phyloP scores from a whole-genome alignment of 2,888 invertebrate genomes.

The Drosophila kokeensis region DNA sequence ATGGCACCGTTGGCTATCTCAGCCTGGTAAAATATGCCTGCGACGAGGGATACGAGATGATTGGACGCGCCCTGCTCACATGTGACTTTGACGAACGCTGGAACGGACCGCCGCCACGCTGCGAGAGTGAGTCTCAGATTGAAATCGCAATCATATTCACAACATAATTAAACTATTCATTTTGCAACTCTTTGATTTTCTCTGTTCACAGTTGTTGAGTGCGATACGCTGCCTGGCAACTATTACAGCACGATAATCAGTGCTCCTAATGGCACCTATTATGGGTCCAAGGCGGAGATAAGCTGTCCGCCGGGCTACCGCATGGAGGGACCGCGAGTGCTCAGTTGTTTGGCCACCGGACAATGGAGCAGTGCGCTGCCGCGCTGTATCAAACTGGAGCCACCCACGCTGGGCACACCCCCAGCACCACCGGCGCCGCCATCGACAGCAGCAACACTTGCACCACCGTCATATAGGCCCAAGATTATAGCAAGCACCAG shows the following conservation, averaged over 20 bases:
- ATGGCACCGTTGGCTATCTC: conserved; percentile 94
- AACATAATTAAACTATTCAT: neutral
- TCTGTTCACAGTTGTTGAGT: conserved; percentile 88
- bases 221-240: conserved; percentile 89
- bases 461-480: conserved; percentile 75
- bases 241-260: conserved; percentile 86
- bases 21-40: conserved; percentile 94
- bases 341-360: conserved; percentile 91
- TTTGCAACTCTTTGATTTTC: neutral
- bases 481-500: conserved; percentile 83
- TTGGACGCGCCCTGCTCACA: conserved; percentile 92
- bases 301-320: conserved; percentile 89
- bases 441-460: conserved; percentile 49
- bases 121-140: conserved; percentile 88
- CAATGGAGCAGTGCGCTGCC: conserved; percentile 92
- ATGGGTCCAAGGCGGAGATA: conserved; percentile 91
- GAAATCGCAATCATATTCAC: neutral
- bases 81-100: conserved; percentile 97
- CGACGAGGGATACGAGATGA: conserved; percentile 93
- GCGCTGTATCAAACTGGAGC: conserved; percentile 89
- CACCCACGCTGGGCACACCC: conserved; percentile 81
- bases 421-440: conserved; percentile 53
- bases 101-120: conserved; percentile 96
- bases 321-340: conserved; percentile 88
- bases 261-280: conserved; percentile 88